These are phyloP conservation scores for Lynx canadensis DNA, from an alignment of 2,113 vertebrate species.

Conservation along the genomic window DNA sequence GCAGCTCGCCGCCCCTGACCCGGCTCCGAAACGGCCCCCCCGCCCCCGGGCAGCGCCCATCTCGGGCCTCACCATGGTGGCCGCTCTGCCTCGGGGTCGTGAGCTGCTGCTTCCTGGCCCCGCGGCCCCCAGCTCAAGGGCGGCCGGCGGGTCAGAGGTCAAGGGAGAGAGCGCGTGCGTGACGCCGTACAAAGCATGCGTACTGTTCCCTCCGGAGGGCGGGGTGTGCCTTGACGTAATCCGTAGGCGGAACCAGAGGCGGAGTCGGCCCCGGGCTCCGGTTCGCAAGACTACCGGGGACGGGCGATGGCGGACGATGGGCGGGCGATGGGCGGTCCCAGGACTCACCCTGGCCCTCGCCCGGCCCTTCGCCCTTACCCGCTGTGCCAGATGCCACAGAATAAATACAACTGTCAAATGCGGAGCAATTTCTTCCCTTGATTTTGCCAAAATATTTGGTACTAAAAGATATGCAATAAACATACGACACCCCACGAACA, in stretches of 20 bases:
- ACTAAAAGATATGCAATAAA: neutral
- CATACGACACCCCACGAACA: neutral
- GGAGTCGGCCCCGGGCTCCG: neutral
- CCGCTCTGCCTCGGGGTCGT: neutral
- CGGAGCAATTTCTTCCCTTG: neutral
- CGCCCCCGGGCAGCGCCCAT: neutral
- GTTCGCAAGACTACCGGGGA: rapidly evolving
- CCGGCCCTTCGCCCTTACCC: neutral
- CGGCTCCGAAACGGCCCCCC: neutral
- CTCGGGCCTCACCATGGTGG: conserved; percentile 63
- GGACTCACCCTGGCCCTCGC: rapidly evolving
- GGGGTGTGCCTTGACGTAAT: neutral
- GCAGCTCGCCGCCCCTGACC: neutral
- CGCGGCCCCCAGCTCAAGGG: conserved; percentile 29
- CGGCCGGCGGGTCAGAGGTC: conserved; percentile 63
- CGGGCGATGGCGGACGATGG: too few species aligned
- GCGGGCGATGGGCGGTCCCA: rapidly evolving
- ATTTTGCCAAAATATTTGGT: neutral
- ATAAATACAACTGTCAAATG: neutral
- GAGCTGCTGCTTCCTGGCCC: neutral
- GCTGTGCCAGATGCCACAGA: rapidly evolving
- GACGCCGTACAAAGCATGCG: neutral
- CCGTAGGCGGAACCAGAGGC: neutral
- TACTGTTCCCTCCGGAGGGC: rapidly evolving
- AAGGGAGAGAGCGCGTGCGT: conserved; percentile 53